phyloP scores from a whole-genome alignment of 2,888 invertebrate species.

The Halocaridina rubra region DNA sequence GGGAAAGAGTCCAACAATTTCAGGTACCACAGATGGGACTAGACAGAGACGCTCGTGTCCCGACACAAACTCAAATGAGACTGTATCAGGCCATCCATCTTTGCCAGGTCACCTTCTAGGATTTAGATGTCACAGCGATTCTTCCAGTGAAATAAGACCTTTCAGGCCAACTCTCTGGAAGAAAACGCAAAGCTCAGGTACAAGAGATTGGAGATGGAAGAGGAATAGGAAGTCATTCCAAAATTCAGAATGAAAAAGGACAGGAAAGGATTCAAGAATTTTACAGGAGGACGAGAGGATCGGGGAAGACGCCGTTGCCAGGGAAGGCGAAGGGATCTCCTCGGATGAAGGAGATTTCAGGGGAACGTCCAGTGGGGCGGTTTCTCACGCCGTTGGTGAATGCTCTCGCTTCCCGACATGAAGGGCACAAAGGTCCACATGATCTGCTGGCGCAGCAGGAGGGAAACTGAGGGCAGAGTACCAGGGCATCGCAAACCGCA shows the following conservation, averaged over 20 bases:
- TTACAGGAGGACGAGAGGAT: background rate
- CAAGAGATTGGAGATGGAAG: too few species aligned
- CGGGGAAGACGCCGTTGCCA: background rate
- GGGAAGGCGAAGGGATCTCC: background rate
- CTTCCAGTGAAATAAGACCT: background rate
- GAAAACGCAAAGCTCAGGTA: background rate
- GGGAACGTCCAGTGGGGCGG: background rate
- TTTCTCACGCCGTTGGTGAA: background rate
- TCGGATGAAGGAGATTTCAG: background rate
- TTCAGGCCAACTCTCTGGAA: background rate
- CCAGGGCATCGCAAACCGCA: background rate
- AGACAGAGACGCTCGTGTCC: background rate
- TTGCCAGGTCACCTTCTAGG: background rate
- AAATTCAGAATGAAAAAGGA: background rate
- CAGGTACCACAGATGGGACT: background rate
- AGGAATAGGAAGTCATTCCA: too few species aligned
- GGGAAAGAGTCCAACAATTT: background rate
- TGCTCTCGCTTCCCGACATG: background rate
- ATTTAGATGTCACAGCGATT: background rate
- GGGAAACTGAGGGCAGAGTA: background rate
- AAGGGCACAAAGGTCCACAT: background rate
- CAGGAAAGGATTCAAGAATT: too few species aligned
- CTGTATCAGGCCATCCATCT: background rate
- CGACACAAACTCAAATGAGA: background rate
- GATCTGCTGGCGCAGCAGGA: background rate